Evolutionary conservation across 2,797 vertebrate genomes (phyloP).

Genomic region (Sparus aurata): DNA sequence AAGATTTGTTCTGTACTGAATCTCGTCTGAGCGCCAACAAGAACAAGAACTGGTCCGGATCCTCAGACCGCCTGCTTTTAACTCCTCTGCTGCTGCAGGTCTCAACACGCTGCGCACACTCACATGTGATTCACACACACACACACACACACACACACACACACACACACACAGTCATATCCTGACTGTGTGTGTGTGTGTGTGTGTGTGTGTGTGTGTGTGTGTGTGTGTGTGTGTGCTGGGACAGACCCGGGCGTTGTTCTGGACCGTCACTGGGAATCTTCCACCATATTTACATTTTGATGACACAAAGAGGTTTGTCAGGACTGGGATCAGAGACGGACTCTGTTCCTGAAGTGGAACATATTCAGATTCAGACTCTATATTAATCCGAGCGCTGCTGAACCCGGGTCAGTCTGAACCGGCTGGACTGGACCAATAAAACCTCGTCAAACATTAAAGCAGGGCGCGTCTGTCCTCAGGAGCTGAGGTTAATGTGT

Average conservation of each 20-base stretch:
- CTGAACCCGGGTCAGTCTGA: background rate
- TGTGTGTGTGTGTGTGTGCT: background rate
- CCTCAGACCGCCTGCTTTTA: constrained; percentile 54
- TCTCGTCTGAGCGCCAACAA: background rate
- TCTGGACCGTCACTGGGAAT: constrained; percentile 22
- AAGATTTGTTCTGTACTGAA: background rate
- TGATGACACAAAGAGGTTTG: constrained; percentile 44
- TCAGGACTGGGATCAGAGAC: background rate
- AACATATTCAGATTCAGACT: background rate
- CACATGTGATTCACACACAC: constrained; percentile 70
- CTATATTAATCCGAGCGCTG: background rate
- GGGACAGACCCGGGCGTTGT: constrained; percentile 43
- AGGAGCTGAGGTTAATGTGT: too few relatives aligned
- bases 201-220: constrained; percentile 25
- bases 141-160: constrained; percentile 27
- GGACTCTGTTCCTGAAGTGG: constrained; percentile 27
- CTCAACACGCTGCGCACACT: constrained; percentile 64
- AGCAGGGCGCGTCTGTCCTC: too few relatives aligned
- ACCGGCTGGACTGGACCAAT: background rate
- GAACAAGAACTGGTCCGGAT: background rate
- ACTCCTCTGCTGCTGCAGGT: constrained; percentile 71
- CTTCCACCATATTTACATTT: constrained; percentile 39
- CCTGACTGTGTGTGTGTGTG: constrained; percentile 21
- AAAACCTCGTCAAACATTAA: background rate
- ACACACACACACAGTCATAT: constrained; percentile 4